phyloP scores from a whole-genome alignment of 2,797 vertebrate species.

The Myotis planiceps region DNA sequence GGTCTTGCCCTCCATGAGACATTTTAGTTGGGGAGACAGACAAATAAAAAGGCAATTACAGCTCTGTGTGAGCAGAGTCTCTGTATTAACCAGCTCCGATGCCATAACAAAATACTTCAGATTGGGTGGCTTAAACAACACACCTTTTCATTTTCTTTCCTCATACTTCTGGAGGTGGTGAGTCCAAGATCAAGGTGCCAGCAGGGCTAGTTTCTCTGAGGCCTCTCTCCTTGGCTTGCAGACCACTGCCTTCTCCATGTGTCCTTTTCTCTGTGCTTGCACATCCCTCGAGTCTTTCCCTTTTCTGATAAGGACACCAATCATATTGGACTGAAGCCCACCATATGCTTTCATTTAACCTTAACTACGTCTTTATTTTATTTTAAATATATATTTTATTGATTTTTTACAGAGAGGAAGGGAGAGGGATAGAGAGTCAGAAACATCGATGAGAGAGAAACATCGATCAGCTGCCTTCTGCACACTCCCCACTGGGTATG shows the following conservation, averaged over 20 bases:
- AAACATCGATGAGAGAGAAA: too few species aligned
- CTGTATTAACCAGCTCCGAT: background rate
- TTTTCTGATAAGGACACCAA: background rate
- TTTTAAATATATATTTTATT: too few species aligned
- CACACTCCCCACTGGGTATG: too few species aligned
- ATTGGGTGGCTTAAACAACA: background rate
- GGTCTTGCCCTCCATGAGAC: background rate
- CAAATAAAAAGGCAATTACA: background rate
- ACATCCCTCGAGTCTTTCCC: background rate
- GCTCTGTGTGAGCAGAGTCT: background rate
- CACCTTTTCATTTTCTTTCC: background rate
- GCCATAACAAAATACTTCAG: background rate
- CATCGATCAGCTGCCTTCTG: too few species aligned
- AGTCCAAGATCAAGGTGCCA: background rate
- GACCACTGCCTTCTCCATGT: background rate
- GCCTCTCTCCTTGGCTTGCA: background rate
- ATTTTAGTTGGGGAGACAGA: background rate
- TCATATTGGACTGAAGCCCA: background rate
- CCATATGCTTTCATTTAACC: background rate
- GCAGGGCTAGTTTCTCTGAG: background rate
- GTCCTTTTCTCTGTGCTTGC: background rate
- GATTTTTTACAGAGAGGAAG: too few species aligned
- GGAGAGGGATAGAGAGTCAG: too few species aligned
- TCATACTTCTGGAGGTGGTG: background rate
- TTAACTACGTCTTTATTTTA: background rate